Evolutionary conservation across 2,888 invertebrate genomes (phyloP), one percentile per base, ranked within the genome.

Genomic region (Melanostoma mellinum): DNA sequence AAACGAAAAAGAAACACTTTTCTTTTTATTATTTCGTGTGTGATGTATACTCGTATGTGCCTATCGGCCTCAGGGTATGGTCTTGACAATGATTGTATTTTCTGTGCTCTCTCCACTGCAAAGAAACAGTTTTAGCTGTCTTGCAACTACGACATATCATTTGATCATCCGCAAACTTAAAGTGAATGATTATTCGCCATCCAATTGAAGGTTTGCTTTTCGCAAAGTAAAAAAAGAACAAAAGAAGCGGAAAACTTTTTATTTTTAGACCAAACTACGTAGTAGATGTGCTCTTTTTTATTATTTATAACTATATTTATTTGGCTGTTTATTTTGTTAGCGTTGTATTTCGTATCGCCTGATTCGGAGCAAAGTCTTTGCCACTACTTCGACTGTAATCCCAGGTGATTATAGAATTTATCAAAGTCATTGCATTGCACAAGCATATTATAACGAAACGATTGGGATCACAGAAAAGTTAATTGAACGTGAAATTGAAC

Each of bases 171-270:
- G 48, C 35, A 55, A 56, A 65, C 33, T 50, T 56, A 40, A 77
- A 78, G 72, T 65, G 69, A 71, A 65, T 75, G 63, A 55, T 80
- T 20, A 20, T 20, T 80, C 71, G 58, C 53, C 69, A 48, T 32
- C 38, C 65, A 80, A 76, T 75, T 76, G 53, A 63, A 71, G 8
- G 32, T 36, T 50, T 63, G 35, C 48, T 71, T 60, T 10, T 35
- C 44, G 58, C 8, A 69, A 36, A 48, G 35, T 44, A 38, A 53
- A 5, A 53, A 36, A 40, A 55, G 52, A 6, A 20, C 10, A 38
- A 38, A 46, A 33, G 56, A 38, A 30, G 4, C 5, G 20, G 56
- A 8, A 10, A 75, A 32, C 46, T 9, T n/a, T 36, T 30, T 48
- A 46, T 48, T 56, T 69, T 69, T 58, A 58, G 6, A 48, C 20